Percentiles rank a stretch among this genome's conserved stretches.
These are phyloP conservation scores for Diaperis boleti DNA, from an alignment of 2,888 invertebrate species.

Conservation along the genomic window DNA sequence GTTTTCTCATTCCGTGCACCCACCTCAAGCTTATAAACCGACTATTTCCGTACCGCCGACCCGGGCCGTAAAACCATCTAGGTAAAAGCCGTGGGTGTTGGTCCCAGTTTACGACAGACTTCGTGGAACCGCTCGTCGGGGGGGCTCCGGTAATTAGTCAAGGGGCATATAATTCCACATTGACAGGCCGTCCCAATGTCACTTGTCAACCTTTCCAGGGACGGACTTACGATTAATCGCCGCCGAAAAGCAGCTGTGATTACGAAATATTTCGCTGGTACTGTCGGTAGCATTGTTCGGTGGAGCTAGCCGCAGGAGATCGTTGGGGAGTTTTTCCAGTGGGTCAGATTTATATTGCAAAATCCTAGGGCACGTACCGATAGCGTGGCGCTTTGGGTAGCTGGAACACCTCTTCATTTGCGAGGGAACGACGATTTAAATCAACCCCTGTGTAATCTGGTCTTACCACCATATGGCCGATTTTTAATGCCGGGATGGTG, in stretches of 20 bases:
- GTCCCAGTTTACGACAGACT: conserved; percentile 60
- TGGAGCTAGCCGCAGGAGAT: conserved; percentile 37
- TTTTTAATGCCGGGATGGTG: conserved; percentile 38
- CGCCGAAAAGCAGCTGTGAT: conserved; percentile 22
- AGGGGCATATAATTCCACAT: conserved; percentile 59
- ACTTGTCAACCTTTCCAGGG: conserved; percentile 61
- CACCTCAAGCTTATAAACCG: background rate
- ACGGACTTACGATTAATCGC: conserved; percentile 20
- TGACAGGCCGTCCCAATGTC: conserved; percentile 59
- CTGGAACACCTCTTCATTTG: conserved; percentile 63
- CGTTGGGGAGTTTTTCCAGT: conserved; percentile 35
- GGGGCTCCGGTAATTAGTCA: conserved; percentile 62
- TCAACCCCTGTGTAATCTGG: conserved; percentile 50
- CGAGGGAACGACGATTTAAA: conserved; percentile 60
- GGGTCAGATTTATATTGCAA: background rate
- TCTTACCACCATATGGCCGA: conserved; percentile 42
- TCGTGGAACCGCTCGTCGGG: conserved; percentile 62
- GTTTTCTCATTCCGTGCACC: too few relatives aligned
- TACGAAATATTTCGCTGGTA: conserved; percentile 30
- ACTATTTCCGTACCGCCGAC: conserved; percentile 10
- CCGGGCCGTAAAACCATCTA: conserved; percentile 12
- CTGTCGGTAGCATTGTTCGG: conserved; percentile 37
- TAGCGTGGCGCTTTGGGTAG: conserved; percentile 42
- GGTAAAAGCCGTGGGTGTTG: conserved; percentile 34
- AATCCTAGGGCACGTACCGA: background rate